Conservation (phyloP, 1,140 invertebrate genomes). For the Calliopsis andreniformis region DNA sequence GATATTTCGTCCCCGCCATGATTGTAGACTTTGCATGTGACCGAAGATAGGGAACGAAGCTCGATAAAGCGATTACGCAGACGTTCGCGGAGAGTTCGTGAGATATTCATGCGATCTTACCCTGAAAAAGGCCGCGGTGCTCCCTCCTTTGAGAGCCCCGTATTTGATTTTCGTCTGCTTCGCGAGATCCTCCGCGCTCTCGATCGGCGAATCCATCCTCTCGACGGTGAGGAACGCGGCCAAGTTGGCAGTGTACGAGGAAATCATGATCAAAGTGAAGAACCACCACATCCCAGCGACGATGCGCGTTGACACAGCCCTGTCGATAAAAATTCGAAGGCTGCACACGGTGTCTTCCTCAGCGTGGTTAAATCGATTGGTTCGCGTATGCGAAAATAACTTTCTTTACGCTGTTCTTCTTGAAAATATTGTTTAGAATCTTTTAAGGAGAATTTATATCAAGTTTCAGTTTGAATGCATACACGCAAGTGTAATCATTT, state of each 20-base stretch:
- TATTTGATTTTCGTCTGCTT: constrained; percentile 99
- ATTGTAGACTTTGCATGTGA: neutral
- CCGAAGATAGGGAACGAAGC: too few species aligned
- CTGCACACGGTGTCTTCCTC: constrained; percentile 52
- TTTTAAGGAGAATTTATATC: neutral
- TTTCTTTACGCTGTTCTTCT: neutral
- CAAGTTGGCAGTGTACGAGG: constrained; percentile 98
- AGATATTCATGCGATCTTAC: constrained; percentile 82
- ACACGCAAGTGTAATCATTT: too few species aligned
- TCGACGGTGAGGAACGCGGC: constrained; percentile 98
- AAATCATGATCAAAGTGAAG: constrained; percentile 99
- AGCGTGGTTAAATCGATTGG: neutral
- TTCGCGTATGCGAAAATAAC: neutral
- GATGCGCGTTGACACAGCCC: constrained; percentile 93
- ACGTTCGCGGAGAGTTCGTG: neutral
- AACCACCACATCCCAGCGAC: constrained; percentile 98
- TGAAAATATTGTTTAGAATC: neutral
- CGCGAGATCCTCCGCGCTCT: constrained; percentile 96
- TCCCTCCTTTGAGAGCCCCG: constrained; percentile 95
- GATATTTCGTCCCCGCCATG: neutral
- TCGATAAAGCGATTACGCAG: neutral
- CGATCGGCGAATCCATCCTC: constrained; percentile 97
- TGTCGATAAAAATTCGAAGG: constrained; percentile 75
- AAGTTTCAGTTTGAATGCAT: too few species aligned
- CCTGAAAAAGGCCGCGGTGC: constrained; percentile 95